Evolutionary conservation across 1,140 invertebrate genomes (phyloP).

Genomic region (Nebria ingens): DNA sequence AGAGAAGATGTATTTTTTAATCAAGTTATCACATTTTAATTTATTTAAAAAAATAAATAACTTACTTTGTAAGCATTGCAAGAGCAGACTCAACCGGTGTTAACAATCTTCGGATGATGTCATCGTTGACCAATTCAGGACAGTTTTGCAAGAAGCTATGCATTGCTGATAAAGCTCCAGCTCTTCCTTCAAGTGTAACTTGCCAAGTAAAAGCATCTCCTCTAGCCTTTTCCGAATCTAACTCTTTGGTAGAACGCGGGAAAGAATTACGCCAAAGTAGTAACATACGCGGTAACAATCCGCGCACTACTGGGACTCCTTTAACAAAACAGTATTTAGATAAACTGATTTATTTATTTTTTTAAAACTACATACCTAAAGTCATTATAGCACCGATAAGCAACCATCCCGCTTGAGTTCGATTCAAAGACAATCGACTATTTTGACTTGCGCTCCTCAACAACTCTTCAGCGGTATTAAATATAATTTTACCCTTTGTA

Average conservation of each 20-base stretch:
- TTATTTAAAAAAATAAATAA: too few relatives aligned
- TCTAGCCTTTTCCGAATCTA: conserved; percentile 92
- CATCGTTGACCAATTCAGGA: conserved; percentile 81
- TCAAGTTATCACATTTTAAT: too few relatives aligned
- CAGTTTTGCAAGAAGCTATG: conserved; percentile 88
- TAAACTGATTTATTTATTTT: conserved; percentile 1
- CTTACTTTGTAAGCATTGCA: conserved; percentile 87
- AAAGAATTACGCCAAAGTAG: conserved; percentile 97
- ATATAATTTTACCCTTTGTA: conserved; percentile 91
- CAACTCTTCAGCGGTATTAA: conserved; percentile 94
- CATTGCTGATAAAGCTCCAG: conserved; percentile 91
- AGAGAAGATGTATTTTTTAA: conserved; percentile 6
- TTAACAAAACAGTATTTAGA: conserved; percentile 15
- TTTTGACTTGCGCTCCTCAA: conserved; percentile 95
- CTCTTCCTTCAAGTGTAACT: conserved; percentile 90
- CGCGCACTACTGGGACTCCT: conserved; percentile 82
- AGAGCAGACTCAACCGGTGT: conserved; percentile 87
- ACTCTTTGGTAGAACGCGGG: conserved; percentile 87
- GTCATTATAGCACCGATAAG: conserved; percentile 95
- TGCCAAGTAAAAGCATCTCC: conserved; percentile 99
- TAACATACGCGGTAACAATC: conserved; percentile 82
- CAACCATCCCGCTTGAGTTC: conserved; percentile 95
- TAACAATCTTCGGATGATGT: conserved; percentile 76
- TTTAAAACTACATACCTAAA: conserved; percentile 50
- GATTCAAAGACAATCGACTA: conserved; percentile 84